phyloP scores from a whole-genome alignment of 2,113 vertebrate species.

The Girardinichthys multiradiatus region DNA sequence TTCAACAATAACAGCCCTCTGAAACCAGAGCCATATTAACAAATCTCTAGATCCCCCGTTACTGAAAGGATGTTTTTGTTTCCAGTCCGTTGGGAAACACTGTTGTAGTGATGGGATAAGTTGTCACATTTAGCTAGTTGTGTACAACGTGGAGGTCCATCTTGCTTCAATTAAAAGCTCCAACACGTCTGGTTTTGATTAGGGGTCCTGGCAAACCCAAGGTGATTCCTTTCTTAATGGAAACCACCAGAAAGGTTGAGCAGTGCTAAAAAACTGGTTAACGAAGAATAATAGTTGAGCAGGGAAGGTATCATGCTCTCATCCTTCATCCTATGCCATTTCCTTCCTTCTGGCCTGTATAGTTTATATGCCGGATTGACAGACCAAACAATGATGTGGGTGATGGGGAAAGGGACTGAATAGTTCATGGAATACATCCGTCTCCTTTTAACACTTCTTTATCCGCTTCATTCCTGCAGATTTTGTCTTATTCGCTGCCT shows the following conservation, averaged over 20 bases:
- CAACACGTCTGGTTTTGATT: conserved; percentile 81
- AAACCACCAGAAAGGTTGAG: conserved; percentile 81
- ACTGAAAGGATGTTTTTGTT: conserved; percentile 72
- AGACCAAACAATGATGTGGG: conserved; percentile 56
- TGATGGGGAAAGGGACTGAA: conserved; percentile 58
- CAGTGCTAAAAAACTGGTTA: conserved; percentile 80
- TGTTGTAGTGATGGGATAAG: conserved; percentile 81
- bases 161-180: conserved; percentile 84
- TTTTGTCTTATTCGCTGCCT: conserved; percentile 32
- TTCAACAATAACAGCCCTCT: conserved; percentile 73
- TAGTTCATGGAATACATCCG: conserved; percentile 65
- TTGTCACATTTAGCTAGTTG: conserved; percentile 82
- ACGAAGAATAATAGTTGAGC: conserved; percentile 80
- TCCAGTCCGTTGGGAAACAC: conserved; percentile 71
- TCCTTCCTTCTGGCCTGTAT: conserved; percentile 74
- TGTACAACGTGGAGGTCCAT: conserved; percentile 84
- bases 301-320: conserved; percentile 72
- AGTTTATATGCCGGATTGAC: conserved; percentile 65
- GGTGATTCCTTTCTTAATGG: conserved; percentile 86
- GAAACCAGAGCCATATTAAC: conserved; percentile 75
- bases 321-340: conserved; percentile 70
- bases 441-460: conserved; percentile 35
- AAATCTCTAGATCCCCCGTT: conserved; percentile 67
- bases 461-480: conserved; percentile 39
- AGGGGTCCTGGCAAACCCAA: conserved; percentile 80